These are phyloP conservation scores for Sinocyclocheilus maitianheensis DNA, from an alignment of 2,113 vertebrate genomes.

Conservation along the genomic window DNA sequence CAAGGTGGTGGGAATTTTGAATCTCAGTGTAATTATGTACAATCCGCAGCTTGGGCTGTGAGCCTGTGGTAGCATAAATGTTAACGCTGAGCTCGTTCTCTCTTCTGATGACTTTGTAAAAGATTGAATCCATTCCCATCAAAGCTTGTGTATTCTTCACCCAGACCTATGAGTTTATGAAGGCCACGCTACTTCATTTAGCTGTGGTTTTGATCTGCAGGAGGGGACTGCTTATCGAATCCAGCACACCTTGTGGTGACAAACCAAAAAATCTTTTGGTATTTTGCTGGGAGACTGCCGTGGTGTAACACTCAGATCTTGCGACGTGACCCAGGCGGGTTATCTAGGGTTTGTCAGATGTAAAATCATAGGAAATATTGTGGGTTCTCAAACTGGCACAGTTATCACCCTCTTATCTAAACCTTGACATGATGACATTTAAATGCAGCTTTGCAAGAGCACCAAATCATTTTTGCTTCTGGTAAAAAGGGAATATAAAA, in stretches of 20 bases:
- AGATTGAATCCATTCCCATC: too few relatives aligned
- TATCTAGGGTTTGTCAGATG: conserved; percentile 50
- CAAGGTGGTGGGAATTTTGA: conserved; percentile 61
- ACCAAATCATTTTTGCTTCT: conserved; percentile 27
- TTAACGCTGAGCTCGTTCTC: too few relatives aligned
- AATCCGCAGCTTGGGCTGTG: conserved; percentile 61
- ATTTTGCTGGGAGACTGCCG: conserved; percentile 42
- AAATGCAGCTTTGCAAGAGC: neutral
- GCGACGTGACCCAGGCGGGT: conserved; percentile 30
- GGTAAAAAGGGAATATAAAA: conserved; percentile 18
- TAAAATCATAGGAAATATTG: conserved; percentile 41
- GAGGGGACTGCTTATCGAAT: conserved; percentile 50
- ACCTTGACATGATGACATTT: conserved; percentile 22
- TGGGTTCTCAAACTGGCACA: conserved; percentile 35
- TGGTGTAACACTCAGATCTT: conserved; percentile 21
- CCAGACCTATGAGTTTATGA: neutral
- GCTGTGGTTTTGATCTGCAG: conserved; percentile 45
- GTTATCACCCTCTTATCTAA: conserved; percentile 38
- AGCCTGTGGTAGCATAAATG: conserved; percentile 39
- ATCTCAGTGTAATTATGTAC: conserved; percentile 72
- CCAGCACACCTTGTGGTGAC: conserved; percentile 36
- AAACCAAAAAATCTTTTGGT: conserved; percentile 37
- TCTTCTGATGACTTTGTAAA: too few relatives aligned
- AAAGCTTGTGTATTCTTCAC: too few relatives aligned
- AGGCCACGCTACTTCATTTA: conserved; percentile 37